Evolutionary conservation across 2,113 vertebrate species (phyloP).

Genomic region (Psittacula cyanocephala): DNA sequence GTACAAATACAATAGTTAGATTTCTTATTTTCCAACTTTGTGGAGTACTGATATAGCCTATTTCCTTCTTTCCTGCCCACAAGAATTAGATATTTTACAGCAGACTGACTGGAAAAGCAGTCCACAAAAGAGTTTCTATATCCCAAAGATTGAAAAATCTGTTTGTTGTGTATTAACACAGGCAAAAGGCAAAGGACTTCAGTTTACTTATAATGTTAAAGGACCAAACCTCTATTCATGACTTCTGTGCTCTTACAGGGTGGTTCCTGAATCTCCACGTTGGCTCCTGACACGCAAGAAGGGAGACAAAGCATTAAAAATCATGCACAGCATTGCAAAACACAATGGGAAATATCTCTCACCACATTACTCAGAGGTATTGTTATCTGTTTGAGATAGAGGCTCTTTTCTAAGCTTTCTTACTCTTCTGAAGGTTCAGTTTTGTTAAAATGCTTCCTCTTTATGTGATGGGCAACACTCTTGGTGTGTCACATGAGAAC

Average conservation of each 20-base stretch:
- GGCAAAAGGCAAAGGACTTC: background rate
- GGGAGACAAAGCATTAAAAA: constrained; percentile 79
- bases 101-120: background rate
- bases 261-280: constrained; percentile 93
- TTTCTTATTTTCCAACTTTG: background rate
- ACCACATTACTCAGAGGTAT: constrained; percentile 82
- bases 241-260: constrained; percentile 72
- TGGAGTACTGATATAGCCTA: background rate
- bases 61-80: background rate
- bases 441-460: background rate
- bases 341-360: constrained; percentile 84
- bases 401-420: background rate
- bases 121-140: background rate
- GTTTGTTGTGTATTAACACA: background rate
- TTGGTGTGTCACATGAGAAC: background rate
- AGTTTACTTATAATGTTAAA: background rate
- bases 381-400: background rate
- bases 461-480: background rate
- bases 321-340: constrained; percentile 85
- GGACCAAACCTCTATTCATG: background rate
- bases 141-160: background rate
- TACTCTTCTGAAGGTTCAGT: background rate
- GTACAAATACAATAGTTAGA: background rate
- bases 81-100: background rate
- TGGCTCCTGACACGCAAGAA: constrained; percentile 92